Percentiles rank a stretch among this genome's conserved stretches.
Evolutionary conservation across 2,113 vertebrate genomes (phyloP).

Genomic region (Ammodytes marinus): DNA sequence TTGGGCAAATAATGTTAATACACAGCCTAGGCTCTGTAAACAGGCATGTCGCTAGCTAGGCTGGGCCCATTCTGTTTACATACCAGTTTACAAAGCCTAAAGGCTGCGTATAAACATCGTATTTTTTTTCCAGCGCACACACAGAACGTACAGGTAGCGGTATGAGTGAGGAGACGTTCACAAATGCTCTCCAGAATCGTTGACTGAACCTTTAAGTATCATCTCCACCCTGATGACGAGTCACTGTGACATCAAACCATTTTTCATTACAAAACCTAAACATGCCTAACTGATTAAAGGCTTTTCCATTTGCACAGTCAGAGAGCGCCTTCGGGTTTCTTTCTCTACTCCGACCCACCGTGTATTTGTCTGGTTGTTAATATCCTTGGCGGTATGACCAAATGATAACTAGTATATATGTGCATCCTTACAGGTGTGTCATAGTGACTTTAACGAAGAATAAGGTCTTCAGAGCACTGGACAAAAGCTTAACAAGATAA

Average conservation of each 20-base stretch:
- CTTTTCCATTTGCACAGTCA: neutral
- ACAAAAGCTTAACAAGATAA: too few relatives aligned
- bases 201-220: neutral
- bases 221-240: neutral
- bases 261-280: neutral
- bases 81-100: too few relatives aligned
- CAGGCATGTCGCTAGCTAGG: too few relatives aligned
- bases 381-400: too few relatives aligned
- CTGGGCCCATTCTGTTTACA: too few relatives aligned
- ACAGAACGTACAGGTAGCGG: too few relatives aligned
- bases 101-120: too few relatives aligned
- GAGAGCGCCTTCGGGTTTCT: neutral
- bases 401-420: neutral
- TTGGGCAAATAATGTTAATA: neutral
- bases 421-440: neutral
- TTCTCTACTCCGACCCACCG: neutral
- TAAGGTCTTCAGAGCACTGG: too few relatives aligned
- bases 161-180: too few relatives aligned
- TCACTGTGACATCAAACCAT: neutral
- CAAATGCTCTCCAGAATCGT: too few relatives aligned
- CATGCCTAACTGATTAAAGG: neutral
- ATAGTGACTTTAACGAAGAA: neutral
- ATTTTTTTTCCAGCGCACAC: too few relatives aligned
- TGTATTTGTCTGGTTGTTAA: neutral
- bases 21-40: too few relatives aligned